Percentiles rank a stretch among this genome's conserved stretches.
phyloP scores from a whole-genome alignment of 1,140 invertebrate genomes.

The Bombus soroeensis region DNA sequence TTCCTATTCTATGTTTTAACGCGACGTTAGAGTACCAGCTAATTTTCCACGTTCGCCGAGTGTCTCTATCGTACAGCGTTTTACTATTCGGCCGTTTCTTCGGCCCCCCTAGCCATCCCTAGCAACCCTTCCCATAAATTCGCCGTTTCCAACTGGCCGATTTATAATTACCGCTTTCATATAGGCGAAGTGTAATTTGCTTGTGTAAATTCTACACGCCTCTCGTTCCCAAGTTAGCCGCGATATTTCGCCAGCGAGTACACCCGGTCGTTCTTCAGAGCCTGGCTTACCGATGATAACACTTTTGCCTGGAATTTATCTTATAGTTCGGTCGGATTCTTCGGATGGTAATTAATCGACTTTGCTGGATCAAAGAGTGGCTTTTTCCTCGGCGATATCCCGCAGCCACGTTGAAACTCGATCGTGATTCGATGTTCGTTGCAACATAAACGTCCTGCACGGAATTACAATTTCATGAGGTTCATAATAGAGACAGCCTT shows the following conservation, averaged over 20 bases:
- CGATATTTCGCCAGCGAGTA: conserved; percentile 53
- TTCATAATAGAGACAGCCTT: conserved; percentile 25
- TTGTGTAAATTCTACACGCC: conserved; percentile 67
- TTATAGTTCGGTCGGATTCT: conserved; percentile 19
- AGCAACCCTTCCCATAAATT: conserved; percentile 65
- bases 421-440: background rate
- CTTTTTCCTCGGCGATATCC: background rate
- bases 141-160: conserved; percentile 60
- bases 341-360: conserved; percentile 7
- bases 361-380: background rate
- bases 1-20: too few relatives aligned
- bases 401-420: background rate
- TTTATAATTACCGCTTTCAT: conserved; percentile 69
- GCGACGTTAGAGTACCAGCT: background rate
- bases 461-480: conserved; percentile 39
- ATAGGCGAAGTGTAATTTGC: conserved; percentile 65
- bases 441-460: conserved; percentile 1
- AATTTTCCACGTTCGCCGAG: background rate
- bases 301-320: conserved; percentile 47
- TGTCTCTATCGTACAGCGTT: conserved; percentile 46
- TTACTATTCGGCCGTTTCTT: conserved; percentile 61
- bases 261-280: conserved; percentile 22
- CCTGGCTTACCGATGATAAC: conserved; percentile 42
- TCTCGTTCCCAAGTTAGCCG: conserved; percentile 10
- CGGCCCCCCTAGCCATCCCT: conserved; percentile 47